Conservation (phyloP, 1,140 invertebrate genomes). For the Bombus ignitus region DNA sequence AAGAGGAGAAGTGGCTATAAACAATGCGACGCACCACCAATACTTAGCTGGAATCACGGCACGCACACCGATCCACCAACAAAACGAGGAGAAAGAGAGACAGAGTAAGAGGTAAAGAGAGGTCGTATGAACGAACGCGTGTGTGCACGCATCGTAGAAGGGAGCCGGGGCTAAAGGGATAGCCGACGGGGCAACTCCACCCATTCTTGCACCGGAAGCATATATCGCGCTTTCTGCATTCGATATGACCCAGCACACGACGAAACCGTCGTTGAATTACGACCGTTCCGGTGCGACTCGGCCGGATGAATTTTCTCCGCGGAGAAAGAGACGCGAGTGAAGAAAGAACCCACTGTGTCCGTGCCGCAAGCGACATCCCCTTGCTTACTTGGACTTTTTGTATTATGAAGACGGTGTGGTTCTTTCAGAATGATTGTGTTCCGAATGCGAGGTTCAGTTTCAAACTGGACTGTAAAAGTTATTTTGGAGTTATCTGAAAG, state of each 20-base stretch:
- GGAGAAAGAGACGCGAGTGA: constrained; percentile 8
- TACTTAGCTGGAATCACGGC: constrained; percentile 70
- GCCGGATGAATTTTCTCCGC: constrained; percentile 10
- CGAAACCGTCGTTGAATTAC: constrained; percentile 57
- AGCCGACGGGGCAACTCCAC: constrained; percentile 72
- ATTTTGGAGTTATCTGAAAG: neutral
- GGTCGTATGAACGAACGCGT: constrained; percentile 8
- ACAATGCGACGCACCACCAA: constrained; percentile 78
- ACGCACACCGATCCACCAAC: constrained; percentile 27
- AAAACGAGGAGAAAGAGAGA: neutral
- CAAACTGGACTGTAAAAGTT: neutral
- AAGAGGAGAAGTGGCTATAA: constrained; percentile 80
- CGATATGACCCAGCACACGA: constrained; percentile 70
- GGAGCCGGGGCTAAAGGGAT: constrained; percentile 68
- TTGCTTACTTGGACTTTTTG: neutral
- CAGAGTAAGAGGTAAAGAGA: neutral
- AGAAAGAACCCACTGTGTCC: neutral
- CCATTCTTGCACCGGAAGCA: constrained; percentile 76
- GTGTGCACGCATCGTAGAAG: constrained; percentile 40
- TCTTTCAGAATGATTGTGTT: neutral
- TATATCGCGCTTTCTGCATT: constrained; percentile 75
- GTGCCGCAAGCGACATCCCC: neutral
- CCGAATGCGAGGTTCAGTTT: neutral
- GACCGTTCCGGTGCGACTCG: constrained; percentile 48
- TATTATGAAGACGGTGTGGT: neutral